Evolutionary conservation across 2,797 vertebrate species (phyloP).

Genomic region (Apogon hyalosoma): DNA sequence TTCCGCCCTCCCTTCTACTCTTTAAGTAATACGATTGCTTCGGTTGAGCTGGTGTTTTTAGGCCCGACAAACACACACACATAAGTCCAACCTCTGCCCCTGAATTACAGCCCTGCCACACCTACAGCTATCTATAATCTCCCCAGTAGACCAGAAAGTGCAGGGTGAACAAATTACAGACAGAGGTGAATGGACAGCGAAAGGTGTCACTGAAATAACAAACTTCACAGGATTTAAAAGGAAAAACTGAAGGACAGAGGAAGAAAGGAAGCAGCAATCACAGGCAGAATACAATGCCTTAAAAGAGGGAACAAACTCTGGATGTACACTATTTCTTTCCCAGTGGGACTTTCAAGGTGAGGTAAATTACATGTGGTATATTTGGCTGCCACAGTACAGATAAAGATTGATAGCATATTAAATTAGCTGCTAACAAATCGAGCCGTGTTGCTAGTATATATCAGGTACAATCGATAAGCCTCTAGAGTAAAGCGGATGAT

Average conservation of each 20-base stretch:
- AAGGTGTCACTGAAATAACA: constrained; percentile 52
- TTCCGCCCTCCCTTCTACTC: constrained; percentile 42
- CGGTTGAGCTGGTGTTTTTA: constrained; percentile 66
- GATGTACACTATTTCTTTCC: constrained; percentile 39
- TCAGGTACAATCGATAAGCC: constrained; percentile 52
- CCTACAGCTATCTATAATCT: constrained; percentile 73
- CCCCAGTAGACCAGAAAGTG: constrained; percentile 42
- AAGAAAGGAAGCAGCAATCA: constrained; percentile 20
- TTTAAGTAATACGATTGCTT: constrained; percentile 76
- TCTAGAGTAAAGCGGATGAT: constrained; percentile 46
- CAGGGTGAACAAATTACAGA: constrained; percentile 50
- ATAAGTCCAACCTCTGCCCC: constrained; percentile 45
- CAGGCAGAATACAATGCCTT: constrained; percentile 53
- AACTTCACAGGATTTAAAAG: constrained; percentile 44
- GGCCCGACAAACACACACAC: constrained; percentile 16
- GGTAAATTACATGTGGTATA: constrained; percentile 52
- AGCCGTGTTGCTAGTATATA: constrained; percentile 24
- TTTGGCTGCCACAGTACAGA: constrained; percentile 32
- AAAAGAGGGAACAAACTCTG: constrained; percentile 44
- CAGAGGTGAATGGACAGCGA: constrained; percentile 46
- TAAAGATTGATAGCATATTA: constrained; percentile 57
- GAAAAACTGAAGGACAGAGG: constrained; percentile 3
- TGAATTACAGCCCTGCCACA: constrained; percentile 64
- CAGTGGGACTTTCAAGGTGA: constrained; percentile 71
- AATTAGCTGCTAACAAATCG: constrained; percentile 60